Evolutionary conservation across 2,888 invertebrate species (phyloP).

Genomic region (Arrhopalites spinosus): DNA sequence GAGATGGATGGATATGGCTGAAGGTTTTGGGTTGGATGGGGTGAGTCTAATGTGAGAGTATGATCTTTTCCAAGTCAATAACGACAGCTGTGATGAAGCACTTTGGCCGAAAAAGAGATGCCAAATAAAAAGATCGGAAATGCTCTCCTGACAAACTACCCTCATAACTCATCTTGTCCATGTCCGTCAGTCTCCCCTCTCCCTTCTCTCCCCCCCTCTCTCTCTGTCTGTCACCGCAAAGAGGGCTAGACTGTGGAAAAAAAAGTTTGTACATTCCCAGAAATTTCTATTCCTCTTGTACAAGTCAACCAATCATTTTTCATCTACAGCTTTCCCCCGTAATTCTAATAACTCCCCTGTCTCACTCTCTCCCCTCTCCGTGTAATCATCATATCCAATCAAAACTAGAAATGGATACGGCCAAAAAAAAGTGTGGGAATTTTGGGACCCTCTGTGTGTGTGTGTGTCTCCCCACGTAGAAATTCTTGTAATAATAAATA

Average conservation of each 20-base stretch:
- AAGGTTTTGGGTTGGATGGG: neutral
- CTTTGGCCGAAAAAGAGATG: conserved; percentile 26
- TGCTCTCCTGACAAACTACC: conserved; percentile 35
- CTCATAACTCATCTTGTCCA: conserved; percentile 35
- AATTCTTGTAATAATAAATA: too few relatives aligned
- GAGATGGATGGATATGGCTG: neutral
- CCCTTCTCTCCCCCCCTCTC: neutral
- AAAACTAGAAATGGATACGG: neutral
- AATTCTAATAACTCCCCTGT: too few relatives aligned
- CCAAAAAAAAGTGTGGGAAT: neutral
- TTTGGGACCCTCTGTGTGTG: too few relatives aligned
- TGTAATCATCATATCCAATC: conserved; percentile 4
- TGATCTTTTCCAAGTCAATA: conserved; percentile 30
- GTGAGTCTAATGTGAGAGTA: conserved; percentile 4
- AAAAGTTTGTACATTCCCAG: conserved; percentile 23
- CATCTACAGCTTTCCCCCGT: neutral
- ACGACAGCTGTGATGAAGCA: conserved; percentile 26
- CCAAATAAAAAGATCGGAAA: conserved; percentile 31
- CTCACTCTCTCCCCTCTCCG: too few relatives aligned
- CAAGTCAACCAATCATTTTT: conserved; percentile 29
- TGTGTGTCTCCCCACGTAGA: too few relatives aligned
- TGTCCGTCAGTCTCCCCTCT: neutral
- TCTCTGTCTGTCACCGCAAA: neutral
- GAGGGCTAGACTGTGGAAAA: neutral
- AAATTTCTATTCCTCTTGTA: conserved; percentile 19